Base-by-base conservation (phyloP, 2,113 vertebrate genomes). In the Thamnophis sirtalis region DNA sequence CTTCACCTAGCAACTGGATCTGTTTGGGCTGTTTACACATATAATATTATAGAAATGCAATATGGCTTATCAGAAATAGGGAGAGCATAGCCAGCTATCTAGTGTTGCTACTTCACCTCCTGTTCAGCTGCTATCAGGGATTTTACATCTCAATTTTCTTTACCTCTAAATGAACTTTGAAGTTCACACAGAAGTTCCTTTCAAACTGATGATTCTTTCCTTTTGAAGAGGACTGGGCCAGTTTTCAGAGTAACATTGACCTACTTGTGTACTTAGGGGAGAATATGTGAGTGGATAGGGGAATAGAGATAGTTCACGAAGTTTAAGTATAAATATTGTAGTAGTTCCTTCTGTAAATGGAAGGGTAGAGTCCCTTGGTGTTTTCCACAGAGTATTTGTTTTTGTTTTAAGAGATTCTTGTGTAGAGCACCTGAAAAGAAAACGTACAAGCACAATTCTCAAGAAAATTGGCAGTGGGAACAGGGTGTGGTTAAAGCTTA, bases 401-500 rank as follows among this genome's bases (percentile, higher is more conserved):
- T 50, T 89, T 84, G 49, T 84, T 93, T 92, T 93, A 56, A 90
- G 94, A 95, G 92, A 88, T 80, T 60, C 86, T 94, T 86, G 91
- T 91, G 55, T 73, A 93, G 91, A 94, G 93, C 91, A 92, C 94
- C 93, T 93, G 88, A 92, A 93, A 92, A 89, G 88, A 94, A 60
- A 92, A 0, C 1, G 87, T 0, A 3, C 7, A 91, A 95, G 93
- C 93, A 94, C 93, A 96, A 93, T 49, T 56, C 86, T 92, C 91
- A 91, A 91, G 94, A 91, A 95, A 96, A 95, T 93, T 97, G 95
- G 95, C 97, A 92, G 50, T 85, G 22, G 91, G 55, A 90, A 89
- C 96, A 96, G 95, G 97, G 96, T 91, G 96, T 94, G 95, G 95
- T 95, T 93, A 88, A 95, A 96, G 87, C 93, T 63, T 50, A 38